A percentile compares a stretch with the other conserved stretches of the same genome.
Evolutionary conservation across 1,140 invertebrate species (phyloP).

Genomic region (Brachionus paranguensis): DNA sequence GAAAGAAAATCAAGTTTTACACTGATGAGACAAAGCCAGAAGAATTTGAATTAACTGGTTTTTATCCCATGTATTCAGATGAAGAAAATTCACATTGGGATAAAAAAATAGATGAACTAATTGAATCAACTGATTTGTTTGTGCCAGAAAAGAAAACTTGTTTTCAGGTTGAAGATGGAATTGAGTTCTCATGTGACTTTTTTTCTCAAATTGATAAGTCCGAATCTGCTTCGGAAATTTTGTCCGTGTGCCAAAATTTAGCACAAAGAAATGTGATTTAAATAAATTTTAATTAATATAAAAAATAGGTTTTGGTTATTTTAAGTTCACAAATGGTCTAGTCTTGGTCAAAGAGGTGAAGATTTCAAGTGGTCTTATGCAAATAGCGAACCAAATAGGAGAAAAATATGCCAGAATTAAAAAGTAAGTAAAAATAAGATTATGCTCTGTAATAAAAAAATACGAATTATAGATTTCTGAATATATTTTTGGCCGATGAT

Average conservation of each 20-base stretch:
- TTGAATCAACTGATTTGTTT: conserved; percentile 25
- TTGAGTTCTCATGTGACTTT: not conserved
- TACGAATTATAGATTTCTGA: not conserved
- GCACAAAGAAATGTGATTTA: not conserved
- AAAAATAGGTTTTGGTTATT: not conserved
- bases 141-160: not conserved
- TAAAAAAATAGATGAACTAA: conserved; percentile 34
- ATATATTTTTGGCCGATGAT: not conserved
- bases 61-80: conserved; percentile 22
- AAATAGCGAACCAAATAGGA: not conserved
- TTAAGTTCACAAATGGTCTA: conserved; percentile 6
- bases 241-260: not conserved
- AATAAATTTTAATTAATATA: not conserved
- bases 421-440: not conserved
- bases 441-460: too few species aligned
- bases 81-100: conserved; percentile 9
- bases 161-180: not conserved
- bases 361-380: not conserved
- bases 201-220: not conserved
- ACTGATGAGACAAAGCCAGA: not conserved
- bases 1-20: conserved; percentile 29
- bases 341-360: not conserved
- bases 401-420: not conserved
- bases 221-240: not conserved
- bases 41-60: not conserved